These are phyloP conservation scores for Lepilemur septentrionalis DNA, from an alignment of 2,797 vertebrate species.

Conservation along the genomic window DNA sequence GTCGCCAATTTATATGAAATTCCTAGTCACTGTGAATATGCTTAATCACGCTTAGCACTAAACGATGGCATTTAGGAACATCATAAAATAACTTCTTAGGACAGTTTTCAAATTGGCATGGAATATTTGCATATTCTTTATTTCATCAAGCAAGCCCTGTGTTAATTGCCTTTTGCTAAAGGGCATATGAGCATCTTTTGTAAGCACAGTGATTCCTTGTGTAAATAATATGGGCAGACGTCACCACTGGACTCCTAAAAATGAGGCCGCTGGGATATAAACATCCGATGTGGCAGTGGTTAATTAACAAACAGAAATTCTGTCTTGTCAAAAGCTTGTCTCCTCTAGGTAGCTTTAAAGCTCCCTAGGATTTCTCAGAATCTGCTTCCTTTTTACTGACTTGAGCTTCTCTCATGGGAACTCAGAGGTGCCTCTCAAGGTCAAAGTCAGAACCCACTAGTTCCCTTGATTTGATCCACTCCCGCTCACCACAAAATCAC, in stretches of 20 bases:
- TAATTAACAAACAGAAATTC: slow-evolving; percentile 39
- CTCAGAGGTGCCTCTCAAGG: neutral
- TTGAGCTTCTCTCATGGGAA: neutral
- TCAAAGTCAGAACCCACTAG: neutral
- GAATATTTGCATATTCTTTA: slow-evolving; percentile 14
- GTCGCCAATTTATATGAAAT: neutral
- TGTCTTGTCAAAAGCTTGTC: neutral
- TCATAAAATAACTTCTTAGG: neutral
- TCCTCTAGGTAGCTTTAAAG: neutral
- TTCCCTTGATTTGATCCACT: neutral
- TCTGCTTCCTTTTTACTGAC: neutral
- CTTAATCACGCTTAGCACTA: neutral
- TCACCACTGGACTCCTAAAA: neutral
- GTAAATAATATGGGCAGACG: neutral
- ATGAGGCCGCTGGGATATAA: neutral
- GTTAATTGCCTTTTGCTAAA: slow-evolving; percentile 33
- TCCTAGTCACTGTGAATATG: neutral
- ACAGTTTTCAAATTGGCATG: neutral
- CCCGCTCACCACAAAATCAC: neutral
- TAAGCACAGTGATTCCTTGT: neutral
- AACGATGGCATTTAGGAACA: neutral
- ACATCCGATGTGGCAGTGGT: neutral
- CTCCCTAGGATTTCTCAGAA: neutral
- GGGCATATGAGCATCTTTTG: neutral
- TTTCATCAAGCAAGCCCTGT: neutral